Conservation (phyloP, 2,888 invertebrate genomes). For the Eristalis intricaria region DNA sequence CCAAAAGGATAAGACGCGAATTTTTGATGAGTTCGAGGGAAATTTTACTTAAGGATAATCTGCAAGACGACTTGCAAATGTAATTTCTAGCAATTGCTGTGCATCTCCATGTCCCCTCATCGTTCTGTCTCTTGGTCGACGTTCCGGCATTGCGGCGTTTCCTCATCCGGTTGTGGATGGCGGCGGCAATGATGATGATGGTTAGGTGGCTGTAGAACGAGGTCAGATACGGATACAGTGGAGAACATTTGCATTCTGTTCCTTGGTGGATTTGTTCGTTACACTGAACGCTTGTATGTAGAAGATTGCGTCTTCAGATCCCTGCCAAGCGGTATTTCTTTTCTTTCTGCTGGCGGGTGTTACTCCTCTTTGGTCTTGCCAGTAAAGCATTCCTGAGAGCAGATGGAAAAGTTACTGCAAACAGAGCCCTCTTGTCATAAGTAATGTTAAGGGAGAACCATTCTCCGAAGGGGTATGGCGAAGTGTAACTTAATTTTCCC, state of each 20-base stretch:
- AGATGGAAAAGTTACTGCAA: constrained; percentile 19
- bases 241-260: constrained; percentile 61
- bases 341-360: neutral
- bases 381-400: constrained; percentile 9
- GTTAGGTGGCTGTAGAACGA: constrained; percentile 35
- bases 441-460: constrained; percentile 22
- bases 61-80: constrained; percentile 71
- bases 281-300: constrained; percentile 27
- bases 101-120: neutral
- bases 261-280: constrained; percentile 52
- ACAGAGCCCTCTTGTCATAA: constrained; percentile 14
- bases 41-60: constrained; percentile 71
- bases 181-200: neutral
- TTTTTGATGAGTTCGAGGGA: constrained; percentile 71
- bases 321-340: constrained; percentile 30
- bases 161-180: constrained; percentile 28
- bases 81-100: constrained; percentile 70
- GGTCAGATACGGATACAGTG: constrained; percentile 59
- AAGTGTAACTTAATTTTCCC: neutral
- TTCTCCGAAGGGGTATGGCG: neutral
- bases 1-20: constrained; percentile 71
- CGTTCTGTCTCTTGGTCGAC: neutral
- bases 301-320: constrained; percentile 38
- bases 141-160: constrained; percentile 13
- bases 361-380: constrained; percentile 6